Base-by-base conservation (phyloP, 2,888 invertebrate genomes). In the Carpatolechia fugitivella region DNA sequence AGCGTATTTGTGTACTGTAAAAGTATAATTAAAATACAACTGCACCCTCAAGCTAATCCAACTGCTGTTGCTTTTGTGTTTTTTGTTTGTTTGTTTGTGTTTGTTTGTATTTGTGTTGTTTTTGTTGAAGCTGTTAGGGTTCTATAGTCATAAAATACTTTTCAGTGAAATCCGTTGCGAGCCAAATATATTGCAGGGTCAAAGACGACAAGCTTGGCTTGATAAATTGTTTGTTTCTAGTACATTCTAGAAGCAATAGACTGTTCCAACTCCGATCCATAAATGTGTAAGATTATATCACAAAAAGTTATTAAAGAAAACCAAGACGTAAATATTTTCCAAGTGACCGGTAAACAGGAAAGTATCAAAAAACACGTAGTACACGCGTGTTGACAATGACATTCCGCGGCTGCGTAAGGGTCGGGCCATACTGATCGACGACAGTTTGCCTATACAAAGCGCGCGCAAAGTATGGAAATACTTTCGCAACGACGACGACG, bases 291-390 rank as follows among this genome's bases (percentile, higher is more conserved):
- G n/a, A n/a, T n/a, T n/a, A n/a, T n/a, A n/a, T n/a, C 24, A 44
- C 6, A 44, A 20, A 44, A 41, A 44, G 24, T n/a, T 4, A 44
- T 3, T 3, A 24, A 29, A 44, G 44, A 44, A 41, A 44, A 20
- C 44, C 44, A 20, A 44, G 44, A 44, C 44, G 44, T 44, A 44
- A 44, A 44, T 18, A 44, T 44, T 44, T 44, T 40, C 40, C 18
- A 6, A 18, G 1, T 3, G 7, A 24, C 11, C 1, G 24, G 24
- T 44, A 44, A 44, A 44, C 44, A 44, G 44, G 44, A 44, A 44
- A 44, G 20, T 7, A 44, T 3, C 10, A 40, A 40, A 40, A 18
- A 40, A 40, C 16, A 40, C 40, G 40, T 40, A 40, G 40, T 6
- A 38, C 14, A 16, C 18, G 40, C 16, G 40, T 10, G 16, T 8